These are phyloP conservation scores for Miltochrista miniata DNA, from an alignment of 2,888 invertebrate genomes.

Conservation along the genomic window DNA sequence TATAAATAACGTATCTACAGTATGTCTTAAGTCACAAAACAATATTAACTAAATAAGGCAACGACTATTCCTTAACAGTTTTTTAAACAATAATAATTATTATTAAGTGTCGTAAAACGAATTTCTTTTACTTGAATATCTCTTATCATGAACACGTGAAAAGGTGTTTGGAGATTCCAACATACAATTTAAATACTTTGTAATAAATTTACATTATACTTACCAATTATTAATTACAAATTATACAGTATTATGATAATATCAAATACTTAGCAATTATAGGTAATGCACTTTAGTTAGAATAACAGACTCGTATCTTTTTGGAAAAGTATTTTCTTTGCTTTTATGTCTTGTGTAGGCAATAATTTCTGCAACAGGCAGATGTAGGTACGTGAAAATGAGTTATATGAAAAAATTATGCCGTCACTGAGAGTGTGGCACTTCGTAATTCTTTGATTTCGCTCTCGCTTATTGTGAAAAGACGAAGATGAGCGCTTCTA, in stretches of 20 bases:
- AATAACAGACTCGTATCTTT: no score
- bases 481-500: no score
- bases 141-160: slow-evolving; percentile 66
- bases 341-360: background rate
- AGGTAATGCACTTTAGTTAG: slow-evolving; percentile 17
- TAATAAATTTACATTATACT: slow-evolving; percentile 51
- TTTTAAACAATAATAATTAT: slow-evolving; percentile 67
- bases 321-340: slow-evolving; percentile 16
- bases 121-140: slow-evolving; percentile 46
- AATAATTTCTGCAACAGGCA: no score
- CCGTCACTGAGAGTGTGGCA: no score
- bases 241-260: slow-evolving; percentile 28
- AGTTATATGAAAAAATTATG: no score
- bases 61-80: slow-evolving; percentile 74
- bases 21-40: slow-evolving; percentile 80
- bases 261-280: slow-evolving; percentile 32
- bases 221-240: slow-evolving; percentile 43
- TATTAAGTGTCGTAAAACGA: slow-evolving; percentile 55
- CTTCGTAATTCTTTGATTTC: no score
- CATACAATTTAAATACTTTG: slow-evolving; percentile 42
- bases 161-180: slow-evolving; percentile 44
- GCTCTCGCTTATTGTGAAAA: no score
- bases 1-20: slow-evolving; percentile 75
- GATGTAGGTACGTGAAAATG: no score
- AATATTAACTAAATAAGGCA: slow-evolving; percentile 83